Percentiles rank a stretch among this genome's conserved stretches.
phyloP scores from a whole-genome alignment of 2,113 vertebrate species.

The Tringa solitaria region DNA sequence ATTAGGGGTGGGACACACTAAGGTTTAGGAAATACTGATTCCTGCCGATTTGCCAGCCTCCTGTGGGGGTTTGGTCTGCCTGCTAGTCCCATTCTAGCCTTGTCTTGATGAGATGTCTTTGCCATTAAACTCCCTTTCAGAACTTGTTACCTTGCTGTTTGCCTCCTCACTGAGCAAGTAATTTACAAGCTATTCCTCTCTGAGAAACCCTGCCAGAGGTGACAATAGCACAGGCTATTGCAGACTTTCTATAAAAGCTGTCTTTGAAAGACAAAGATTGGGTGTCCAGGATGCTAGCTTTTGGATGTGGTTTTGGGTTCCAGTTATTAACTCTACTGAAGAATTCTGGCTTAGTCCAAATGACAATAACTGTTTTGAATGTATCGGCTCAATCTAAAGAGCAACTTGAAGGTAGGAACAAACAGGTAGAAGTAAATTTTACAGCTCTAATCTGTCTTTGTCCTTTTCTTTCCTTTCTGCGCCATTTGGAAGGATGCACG shows the following conservation, averaged over 20 bases:
- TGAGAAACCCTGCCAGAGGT: not conserved
- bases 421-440: not conserved
- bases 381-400: not conserved
- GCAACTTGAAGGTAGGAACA: not conserved
- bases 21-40: not conserved
- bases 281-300: not conserved
- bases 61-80: not conserved
- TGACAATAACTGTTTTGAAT: not conserved
- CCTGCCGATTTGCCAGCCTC: not conserved
- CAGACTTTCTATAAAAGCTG: not conserved
- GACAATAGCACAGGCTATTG: not conserved
- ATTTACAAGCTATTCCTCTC: not conserved
- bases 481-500: slow-evolving; percentile 81
- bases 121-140: not conserved
- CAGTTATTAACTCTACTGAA: not conserved
- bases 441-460: not conserved
- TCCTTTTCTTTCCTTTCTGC: not conserved
- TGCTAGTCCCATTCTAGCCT: not conserved
- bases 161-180: not conserved
- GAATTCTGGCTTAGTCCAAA: not conserved
- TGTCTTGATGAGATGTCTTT: not conserved
- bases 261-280: not conserved
- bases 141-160: not conserved
- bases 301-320: accelerated
- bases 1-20: too few relatives aligned